Conservation (phyloP, 2,888 invertebrate species). For the Leptinotarsa haldemani region DNA sequence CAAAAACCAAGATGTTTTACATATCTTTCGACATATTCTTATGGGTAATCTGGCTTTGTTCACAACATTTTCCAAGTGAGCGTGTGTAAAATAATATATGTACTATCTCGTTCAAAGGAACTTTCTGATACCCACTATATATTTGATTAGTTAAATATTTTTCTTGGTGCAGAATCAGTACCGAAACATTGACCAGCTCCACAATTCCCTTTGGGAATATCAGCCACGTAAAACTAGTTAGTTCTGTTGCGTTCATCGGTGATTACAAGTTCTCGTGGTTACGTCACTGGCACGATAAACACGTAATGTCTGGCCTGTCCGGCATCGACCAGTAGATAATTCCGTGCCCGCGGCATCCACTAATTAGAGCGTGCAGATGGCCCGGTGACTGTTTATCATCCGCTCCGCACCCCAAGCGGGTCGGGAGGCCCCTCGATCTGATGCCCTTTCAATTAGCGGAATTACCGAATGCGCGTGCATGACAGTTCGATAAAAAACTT, state of each 20-base stretch:
- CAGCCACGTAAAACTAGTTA: background rate
- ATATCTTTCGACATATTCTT: no score
- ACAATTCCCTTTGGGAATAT: background rate
- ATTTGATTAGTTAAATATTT: background rate
- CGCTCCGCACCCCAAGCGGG: conserved; percentile 21
- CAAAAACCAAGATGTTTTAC: no score
- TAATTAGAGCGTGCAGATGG: conserved; percentile 46
- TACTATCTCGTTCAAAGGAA: no score
- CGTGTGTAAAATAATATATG: no score
- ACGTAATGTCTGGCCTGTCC: conserved; percentile 30
- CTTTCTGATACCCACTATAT: no score
- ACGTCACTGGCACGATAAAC: conserved; percentile 33
- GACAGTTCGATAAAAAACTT: background rate
- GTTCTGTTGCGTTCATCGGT: background rate
- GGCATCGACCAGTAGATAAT: conserved; percentile 34
- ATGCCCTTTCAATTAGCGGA: conserved; percentile 31
- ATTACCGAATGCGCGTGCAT: conserved; percentile 31
- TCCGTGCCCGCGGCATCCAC: conserved; percentile 40
- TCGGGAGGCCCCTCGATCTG: conserved; percentile 6
- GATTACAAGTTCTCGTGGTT: background rate
- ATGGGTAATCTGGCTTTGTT: no score
- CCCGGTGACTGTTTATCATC: conserved; percentile 44
- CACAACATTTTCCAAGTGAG: no score
- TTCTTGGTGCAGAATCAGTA: background rate
- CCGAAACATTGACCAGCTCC: background rate